phyloP scores from a whole-genome alignment of 2,888 invertebrate genomes.

The Amphiduros pacificus region DNA sequence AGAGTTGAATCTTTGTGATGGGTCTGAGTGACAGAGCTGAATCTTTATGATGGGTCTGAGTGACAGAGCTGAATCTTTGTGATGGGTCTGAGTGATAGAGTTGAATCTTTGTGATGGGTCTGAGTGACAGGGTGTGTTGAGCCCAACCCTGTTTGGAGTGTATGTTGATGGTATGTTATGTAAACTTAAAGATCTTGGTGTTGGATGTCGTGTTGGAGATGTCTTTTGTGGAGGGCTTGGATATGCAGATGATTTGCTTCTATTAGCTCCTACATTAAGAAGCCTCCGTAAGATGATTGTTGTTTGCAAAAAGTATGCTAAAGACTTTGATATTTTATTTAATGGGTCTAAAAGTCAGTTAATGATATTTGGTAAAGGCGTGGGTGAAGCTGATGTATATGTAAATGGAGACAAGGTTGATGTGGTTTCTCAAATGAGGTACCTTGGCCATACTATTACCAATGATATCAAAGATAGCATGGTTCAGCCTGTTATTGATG shows the following conservation, averaged over 20 bases:
- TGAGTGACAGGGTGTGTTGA: background rate
- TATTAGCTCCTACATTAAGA: background rate
- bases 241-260: background rate
- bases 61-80: no score
- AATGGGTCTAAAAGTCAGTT: background rate
- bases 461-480: background rate
- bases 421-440: background rate
- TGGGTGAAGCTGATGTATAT: background rate
- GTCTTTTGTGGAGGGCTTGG: background rate
- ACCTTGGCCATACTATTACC: background rate
- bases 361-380: background rate
- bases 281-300: background rate
- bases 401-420: background rate
- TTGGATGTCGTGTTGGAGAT: background rate
- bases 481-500: background rate
- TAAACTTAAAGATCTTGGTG: background rate
- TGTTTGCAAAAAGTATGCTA: background rate
- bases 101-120: background rate
- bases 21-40: no score
- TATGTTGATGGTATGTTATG: background rate
- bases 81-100: no score
- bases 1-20: no score
- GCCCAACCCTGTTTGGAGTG: background rate
- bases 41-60: no score
- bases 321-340: background rate